Percentiles rank a stretch among this genome's conserved stretches.
Evolutionary conservation across 2,113 vertebrate species (phyloP).

Genomic region (Rhizomys pruinosus): DNA sequence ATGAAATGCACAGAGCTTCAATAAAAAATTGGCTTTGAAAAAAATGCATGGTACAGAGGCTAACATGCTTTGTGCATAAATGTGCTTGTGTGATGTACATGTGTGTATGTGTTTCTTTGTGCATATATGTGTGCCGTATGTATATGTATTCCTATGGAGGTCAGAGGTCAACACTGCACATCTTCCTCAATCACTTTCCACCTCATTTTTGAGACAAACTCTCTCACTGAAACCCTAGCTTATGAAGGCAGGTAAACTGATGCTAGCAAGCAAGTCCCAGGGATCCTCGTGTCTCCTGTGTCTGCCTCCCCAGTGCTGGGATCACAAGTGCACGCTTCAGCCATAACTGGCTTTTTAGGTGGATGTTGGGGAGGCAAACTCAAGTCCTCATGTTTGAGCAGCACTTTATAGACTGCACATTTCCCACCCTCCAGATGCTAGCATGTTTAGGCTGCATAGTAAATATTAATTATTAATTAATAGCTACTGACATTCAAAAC

Average conservation of each 20-base stretch:
- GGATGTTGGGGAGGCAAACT: not conserved
- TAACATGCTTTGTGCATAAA: not conserved
- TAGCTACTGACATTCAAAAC: not conserved
- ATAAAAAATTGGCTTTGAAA: no score
- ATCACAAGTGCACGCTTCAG: accelerated
- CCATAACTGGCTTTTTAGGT: not conserved
- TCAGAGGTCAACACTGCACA: not conserved
- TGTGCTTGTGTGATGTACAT: not conserved
- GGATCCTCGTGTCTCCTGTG: not conserved
- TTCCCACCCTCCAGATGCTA: not conserved
- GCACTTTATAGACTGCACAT: not conserved
- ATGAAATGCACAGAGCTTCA: no score
- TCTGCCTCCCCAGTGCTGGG: not conserved
- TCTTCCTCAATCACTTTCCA: not conserved
- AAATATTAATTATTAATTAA: not conserved
- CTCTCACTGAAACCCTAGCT: not conserved
- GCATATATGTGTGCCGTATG: not conserved
- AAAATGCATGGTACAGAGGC: not conserved
- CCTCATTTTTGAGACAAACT: not conserved
- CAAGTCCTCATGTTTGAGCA: not conserved
- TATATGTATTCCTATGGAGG: not conserved
- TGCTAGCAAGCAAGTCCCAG: not conserved
- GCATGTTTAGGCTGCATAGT: not conserved
- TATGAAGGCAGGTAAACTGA: not conserved
- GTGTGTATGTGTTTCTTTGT: no score